Base-by-base conservation (phyloP, 2,888 invertebrate species). In the Sericinus montela region DNA sequence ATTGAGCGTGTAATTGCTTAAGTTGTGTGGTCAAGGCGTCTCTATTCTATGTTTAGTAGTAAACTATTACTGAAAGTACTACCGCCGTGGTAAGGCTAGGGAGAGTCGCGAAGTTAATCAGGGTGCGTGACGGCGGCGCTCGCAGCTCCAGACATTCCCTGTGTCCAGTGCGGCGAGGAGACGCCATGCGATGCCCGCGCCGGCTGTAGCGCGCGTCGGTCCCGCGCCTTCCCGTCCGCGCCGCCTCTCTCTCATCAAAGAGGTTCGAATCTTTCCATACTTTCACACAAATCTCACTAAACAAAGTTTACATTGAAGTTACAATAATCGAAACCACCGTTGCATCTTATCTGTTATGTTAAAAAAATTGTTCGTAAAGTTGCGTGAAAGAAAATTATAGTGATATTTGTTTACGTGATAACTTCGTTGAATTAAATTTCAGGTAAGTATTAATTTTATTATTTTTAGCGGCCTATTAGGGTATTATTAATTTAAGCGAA, bases 171-270 rank as follows among this genome's bases (percentile, higher is more conserved):
- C 30, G 29, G 29, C 23, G 29, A 13, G 13, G 32, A 32, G 32
- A 13, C 29, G 10, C 13, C 11, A 16, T 37, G 45, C 36, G 9
- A 48, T 48, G 43, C 43, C 15, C 32, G 35, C 14, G 48, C 51
- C 37, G 52, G 36, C 4, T 57, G 38, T 25, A 35, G 46, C 40
- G 40, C 44, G 45, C 45, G 25, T 25, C 25, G 25, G 25, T 1
- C 25, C 25, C 25, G 25, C 4, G 58, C 36, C 29, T 36, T 43
- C 41, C 43, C 44, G 45, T 42, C 48, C 41, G 28, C 53, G 41
- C 28, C 35, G 51, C 45, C 43, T 48, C 37, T 48, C 48, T 8
- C 48, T 48, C 48, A 48, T 48, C 37, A 48, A 48, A 23, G 48
- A 48, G 48, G 48, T 48, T 43, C 48, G 48, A 42, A 42, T 40